These are phyloP conservation scores for Anastrepha obliqua DNA, from an alignment of 1,140 invertebrate genomes.

Conservation along the genomic window DNA sequence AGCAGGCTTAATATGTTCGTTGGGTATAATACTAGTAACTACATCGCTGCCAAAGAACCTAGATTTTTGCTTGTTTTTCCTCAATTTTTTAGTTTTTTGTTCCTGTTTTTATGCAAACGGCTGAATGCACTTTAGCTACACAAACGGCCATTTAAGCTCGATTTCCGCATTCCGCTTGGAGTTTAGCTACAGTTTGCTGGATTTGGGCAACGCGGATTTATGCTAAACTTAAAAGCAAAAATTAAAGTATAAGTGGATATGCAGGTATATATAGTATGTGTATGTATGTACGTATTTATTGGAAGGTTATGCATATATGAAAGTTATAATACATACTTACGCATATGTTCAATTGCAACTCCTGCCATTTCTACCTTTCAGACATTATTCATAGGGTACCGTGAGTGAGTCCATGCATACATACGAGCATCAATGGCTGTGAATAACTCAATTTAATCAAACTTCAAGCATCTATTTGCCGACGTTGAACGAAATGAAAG, in stretches of 20 bases:
- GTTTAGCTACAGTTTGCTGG: conserved; percentile 57
- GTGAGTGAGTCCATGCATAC: background rate
- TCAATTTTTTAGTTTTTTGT: background rate
- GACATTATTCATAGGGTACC: background rate
- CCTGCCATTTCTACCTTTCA: background rate
- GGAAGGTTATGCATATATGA: background rate
- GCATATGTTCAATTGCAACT: conserved; percentile 16
- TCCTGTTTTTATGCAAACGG: background rate
- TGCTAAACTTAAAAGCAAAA: background rate
- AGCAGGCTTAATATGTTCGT: too few relatives aligned
- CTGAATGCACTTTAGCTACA: conserved; percentile 68
- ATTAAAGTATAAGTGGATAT: background rate
- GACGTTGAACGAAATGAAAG: background rate
- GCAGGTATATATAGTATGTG: background rate
- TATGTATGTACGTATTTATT: background rate
- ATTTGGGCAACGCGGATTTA: conserved; percentile 55
- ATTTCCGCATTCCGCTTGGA: conserved; percentile 61
- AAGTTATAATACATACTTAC: background rate
- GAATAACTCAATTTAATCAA: conserved; percentile 65
- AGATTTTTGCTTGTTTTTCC: background rate
- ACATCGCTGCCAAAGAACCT: too few relatives aligned
- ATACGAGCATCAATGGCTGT: background rate
- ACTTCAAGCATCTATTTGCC: conserved; percentile 3
- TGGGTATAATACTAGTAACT: too few relatives aligned
- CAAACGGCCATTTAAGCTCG: conserved; percentile 69